Conservation (phyloP, 1,140 invertebrate genomes). For the Bombus terrestris region DNA sequence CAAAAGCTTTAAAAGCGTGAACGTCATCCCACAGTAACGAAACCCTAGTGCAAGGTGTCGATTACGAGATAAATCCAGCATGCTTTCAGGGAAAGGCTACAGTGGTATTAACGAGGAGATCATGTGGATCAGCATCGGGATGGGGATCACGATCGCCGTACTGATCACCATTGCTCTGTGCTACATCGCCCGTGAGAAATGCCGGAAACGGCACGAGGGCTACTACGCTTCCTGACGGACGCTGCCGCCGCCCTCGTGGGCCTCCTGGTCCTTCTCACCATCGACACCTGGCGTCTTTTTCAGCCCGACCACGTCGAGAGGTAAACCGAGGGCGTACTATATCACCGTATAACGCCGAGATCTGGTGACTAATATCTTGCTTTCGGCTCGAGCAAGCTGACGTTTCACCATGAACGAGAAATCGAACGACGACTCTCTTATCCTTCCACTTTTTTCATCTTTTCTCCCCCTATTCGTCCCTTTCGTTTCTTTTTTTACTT, state of each 20-base stretch:
- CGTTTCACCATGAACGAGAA: slow-evolving; percentile 4
- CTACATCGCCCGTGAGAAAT: slow-evolving; percentile 91
- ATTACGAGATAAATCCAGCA: slow-evolving; percentile 48
- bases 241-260: slow-evolving; percentile 74
- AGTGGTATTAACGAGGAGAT: slow-evolving; percentile 93
- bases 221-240: slow-evolving; percentile 88
- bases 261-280: slow-evolving; percentile 72
- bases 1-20: no score
- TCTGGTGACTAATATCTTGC: slow-evolving; percentile 18
- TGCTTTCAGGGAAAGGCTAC: slow-evolving; percentile 87
- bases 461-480: background rate
- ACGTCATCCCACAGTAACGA: background rate
- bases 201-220: slow-evolving; percentile 87
- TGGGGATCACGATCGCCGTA: slow-evolving; percentile 91
- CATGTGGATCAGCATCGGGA: slow-evolving; percentile 93
- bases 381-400: slow-evolving; percentile 17
- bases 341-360: slow-evolving; percentile 73
- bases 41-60: no score
- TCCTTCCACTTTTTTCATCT: background rate
- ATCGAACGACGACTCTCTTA: slow-evolving; percentile 9
- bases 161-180: slow-evolving; percentile 91
- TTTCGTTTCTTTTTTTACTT: background rate
- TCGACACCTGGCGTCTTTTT: slow-evolving; percentile 74
- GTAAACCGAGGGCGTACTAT: slow-evolving; percentile 77
- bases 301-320: slow-evolving; percentile 77